phyloP scores from a whole-genome alignment of 2,797 vertebrate genomes.

The Jordanella pulchra region DNA sequence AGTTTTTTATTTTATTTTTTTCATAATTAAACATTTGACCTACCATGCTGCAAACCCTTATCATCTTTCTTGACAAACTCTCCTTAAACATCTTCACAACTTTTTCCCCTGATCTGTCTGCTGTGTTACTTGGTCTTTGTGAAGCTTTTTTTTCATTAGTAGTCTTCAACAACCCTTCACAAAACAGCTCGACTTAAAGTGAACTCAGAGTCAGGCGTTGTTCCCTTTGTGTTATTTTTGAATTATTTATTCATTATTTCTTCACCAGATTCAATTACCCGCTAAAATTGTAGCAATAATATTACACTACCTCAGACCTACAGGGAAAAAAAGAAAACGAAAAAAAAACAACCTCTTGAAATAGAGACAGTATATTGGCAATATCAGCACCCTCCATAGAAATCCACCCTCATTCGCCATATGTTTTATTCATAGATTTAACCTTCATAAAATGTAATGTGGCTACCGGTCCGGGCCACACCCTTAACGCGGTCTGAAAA shows the following conservation, averaged over 20 bases:
- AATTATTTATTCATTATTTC: not conserved
- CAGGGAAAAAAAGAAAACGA: not conserved
- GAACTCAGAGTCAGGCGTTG: not conserved
- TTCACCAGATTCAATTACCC: not conserved
- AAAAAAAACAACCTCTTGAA: not conserved
- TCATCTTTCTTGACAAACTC: not conserved
- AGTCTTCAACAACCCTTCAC: not conserved
- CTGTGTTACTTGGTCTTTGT: not conserved
- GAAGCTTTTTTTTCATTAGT: not conserved
- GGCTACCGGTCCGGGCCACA: conserved; percentile 65
- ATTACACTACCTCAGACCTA: not conserved
- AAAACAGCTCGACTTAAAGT: not conserved
- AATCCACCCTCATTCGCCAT: conserved; percentile 8
- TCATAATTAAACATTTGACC: too few species aligned
- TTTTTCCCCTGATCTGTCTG: not conserved
- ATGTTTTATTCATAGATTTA: conserved; percentile 46
- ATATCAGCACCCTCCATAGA: conserved; percentile 8
- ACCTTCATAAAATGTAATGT: conserved; percentile 59
- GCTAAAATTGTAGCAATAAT: not conserved
- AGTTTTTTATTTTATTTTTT: too few species aligned
- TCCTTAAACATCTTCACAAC: not conserved
- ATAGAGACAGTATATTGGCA: conserved; percentile 7
- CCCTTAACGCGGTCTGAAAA: conserved; percentile 66
- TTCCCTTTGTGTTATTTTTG: not conserved
- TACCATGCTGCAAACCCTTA: too few species aligned